phyloP scores from a whole-genome alignment of 2,888 invertebrate species.

The Teleogryllus oceanicus region DNA sequence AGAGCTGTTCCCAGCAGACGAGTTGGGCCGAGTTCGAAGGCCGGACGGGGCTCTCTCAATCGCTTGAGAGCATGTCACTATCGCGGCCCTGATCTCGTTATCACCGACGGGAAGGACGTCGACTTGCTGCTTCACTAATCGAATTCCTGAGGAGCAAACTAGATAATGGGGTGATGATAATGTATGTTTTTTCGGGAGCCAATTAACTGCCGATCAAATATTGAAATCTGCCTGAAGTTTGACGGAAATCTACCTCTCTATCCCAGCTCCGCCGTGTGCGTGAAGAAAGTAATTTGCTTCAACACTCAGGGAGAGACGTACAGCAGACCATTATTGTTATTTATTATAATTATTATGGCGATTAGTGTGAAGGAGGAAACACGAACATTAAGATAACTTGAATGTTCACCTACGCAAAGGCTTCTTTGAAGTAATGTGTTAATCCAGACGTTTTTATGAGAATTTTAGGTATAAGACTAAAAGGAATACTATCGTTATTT shows the following conservation, averaged over 20 bases:
- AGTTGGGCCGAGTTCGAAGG: no score
- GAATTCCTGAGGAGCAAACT: not conserved
- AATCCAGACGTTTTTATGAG: no score
- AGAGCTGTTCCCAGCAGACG: no score
- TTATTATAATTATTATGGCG: not conserved
- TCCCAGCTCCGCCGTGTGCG: not conserved
- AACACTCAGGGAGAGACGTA: not conserved
- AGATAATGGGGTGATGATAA: slow-evolving; percentile 4
- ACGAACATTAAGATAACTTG: not conserved
- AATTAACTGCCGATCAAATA: slow-evolving; percentile 4
- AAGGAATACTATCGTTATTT: no score
- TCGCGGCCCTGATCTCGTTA: not conserved
- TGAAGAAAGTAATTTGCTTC: not conserved
- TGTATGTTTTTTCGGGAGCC: slow-evolving; percentile 1
- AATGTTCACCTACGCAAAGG: not conserved
- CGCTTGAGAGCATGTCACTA: no score
- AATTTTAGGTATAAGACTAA: no score
- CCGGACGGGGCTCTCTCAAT: no score
- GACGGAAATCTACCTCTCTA: slow-evolving; percentile 1
- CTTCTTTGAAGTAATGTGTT: no score
- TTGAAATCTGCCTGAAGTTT: not conserved
- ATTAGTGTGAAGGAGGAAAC: not conserved
- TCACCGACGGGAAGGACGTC: not conserved
- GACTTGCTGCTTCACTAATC: not conserved
- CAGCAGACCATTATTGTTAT: not conserved